Base-by-base conservation (phyloP, 2,888 invertebrate species). In the Mythimna lalbum region DNA sequence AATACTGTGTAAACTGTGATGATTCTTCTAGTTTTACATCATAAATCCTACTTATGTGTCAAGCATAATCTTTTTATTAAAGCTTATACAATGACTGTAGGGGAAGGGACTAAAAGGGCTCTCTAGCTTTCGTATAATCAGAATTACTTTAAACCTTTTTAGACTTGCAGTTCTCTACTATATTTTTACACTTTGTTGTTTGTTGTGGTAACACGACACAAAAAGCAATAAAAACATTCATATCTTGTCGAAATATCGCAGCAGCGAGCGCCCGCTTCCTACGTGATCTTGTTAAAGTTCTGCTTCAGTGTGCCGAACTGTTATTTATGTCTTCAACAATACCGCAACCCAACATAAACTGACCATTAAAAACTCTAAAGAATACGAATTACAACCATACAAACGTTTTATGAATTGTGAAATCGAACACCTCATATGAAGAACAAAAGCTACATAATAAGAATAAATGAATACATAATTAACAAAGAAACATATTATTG, bases 281-380 rank as follows among this genome's bases (percentile, higher is more conserved):
- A 90, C 91, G 90, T 92, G 90, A 91, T 91, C 90, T 91, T 84
- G 86, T 90, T 91, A 90, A 76, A 67, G 72, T 72, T 76, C 57
- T 75, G 76, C 71, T 78, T 73, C 78, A 76, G 69, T 73, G 59
- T 74, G 59, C 73, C 73, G 70, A 84, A 84, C 80, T 79, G 73
- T 70, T 87, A 85, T 84, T 86, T 88, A 87, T 87, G 78, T 85
- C 75, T 76, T 66, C 39, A 27, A 59, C 49, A 65, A 73, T 14
- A 39, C 47, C 52, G 52, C 12, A 74, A 21, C 31, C 43, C 59
- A 55, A 49, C n/a, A 47, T 53, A 57, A 36, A 60, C n/a, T 21
- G 3, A 76, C 14, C 7, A 50, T 61, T 31, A 12, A 56, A 56
- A 73, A 69, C 76, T 60, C 12, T 31, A 36, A 55, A 33, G n/a